phyloP scores from a whole-genome alignment of 2,888 invertebrate genomes.

The Aporophyla lueneburgensis region DNA sequence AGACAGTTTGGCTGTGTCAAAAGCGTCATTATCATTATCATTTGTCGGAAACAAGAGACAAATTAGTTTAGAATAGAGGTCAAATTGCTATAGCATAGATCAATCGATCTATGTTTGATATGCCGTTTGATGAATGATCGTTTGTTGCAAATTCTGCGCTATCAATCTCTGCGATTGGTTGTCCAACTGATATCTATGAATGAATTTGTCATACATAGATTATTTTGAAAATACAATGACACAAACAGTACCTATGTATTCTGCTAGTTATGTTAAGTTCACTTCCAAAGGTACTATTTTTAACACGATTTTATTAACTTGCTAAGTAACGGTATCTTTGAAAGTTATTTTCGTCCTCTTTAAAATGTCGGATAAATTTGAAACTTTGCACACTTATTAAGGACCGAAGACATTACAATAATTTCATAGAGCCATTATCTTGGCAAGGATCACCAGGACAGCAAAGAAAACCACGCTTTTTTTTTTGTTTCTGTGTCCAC shows the following conservation, averaged over 20 bases:
- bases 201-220: not conserved
- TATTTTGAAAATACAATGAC: not conserved
- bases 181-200: not conserved
- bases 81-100: not conserved
- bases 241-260: not conserved
- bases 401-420: too few species aligned
- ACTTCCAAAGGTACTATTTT: too few species aligned
- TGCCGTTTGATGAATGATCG: not conserved
- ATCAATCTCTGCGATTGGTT: constrained; percentile 9
- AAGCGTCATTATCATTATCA: constrained; percentile 24
- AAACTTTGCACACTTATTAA: too few species aligned
- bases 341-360: too few species aligned
- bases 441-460: too few species aligned
- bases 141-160: not conserved
- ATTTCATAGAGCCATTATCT: too few species aligned
- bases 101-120: not conserved
- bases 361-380: too few species aligned
- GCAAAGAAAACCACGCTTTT: too few species aligned
- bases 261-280: not conserved
- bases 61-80: constrained; percentile 29
- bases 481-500: too few species aligned
- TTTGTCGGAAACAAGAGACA: constrained; percentile 26
- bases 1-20: constrained; percentile 38
- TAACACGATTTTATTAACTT: too few species aligned
- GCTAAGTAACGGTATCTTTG: too few species aligned